These are phyloP conservation scores for Taenaris catops DNA, from an alignment of 2,888 invertebrate genomes.

Conservation along the genomic window DNA sequence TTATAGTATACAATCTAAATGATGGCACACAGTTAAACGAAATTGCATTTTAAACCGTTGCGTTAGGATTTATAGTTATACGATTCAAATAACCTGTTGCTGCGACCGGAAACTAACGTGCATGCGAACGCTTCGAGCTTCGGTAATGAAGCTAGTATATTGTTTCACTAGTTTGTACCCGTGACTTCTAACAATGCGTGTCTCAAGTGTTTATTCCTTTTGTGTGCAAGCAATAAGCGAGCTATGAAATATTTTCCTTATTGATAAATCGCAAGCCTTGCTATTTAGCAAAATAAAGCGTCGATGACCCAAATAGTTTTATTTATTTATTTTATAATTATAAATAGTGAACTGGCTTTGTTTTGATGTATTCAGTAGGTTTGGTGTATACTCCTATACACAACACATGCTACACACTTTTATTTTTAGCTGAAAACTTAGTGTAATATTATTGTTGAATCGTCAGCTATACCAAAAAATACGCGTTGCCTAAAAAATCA, in stretches of 20 bases:
- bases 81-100: conserved; percentile 22
- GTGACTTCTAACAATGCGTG: conserved; percentile 22
- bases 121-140: conserved; percentile 42
- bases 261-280: background rate
- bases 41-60: conserved; percentile 29
- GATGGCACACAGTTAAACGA: conserved; percentile 14
- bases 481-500: no score
- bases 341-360: no score
- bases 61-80: conserved; percentile 30
- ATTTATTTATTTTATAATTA: no score
- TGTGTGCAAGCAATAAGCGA: conserved; percentile 6
- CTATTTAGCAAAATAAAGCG: no score
- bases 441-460: no score
- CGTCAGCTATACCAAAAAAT: no score
- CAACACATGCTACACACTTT: no score
- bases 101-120: conserved; percentile 44
- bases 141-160: conserved; percentile 35
- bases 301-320: no score
- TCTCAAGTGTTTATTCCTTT: conserved; percentile 10
- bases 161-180: conserved; percentile 25
- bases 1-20: conserved; percentile 25
- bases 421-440: no score
- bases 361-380: background rate
- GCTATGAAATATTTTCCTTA: conserved; percentile 4
- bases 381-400: no score